phyloP scores from a whole-genome alignment of 2,797 vertebrate species.

The Florisuga fusca region DNA sequence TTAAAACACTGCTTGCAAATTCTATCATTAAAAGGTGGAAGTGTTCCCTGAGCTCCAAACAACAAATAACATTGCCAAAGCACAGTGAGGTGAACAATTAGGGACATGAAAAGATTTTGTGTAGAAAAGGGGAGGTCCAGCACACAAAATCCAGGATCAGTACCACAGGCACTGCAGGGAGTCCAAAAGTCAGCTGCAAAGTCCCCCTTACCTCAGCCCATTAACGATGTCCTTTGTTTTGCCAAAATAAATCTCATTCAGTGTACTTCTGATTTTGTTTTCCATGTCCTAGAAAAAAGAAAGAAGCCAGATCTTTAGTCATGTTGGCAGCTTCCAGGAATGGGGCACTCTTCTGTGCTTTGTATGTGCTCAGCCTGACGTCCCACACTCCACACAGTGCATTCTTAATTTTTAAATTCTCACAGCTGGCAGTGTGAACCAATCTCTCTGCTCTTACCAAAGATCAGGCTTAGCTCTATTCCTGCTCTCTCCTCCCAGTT shows the following conservation, averaged over 20 bases:
- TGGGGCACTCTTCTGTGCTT: fast-evolving
- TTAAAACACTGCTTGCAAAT: neutral
- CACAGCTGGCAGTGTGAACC: neutral
- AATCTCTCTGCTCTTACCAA: neutral
- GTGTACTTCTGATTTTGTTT: slow-evolving; percentile 99
- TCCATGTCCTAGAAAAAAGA: slow-evolving; percentile 91
- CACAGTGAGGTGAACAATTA: neutral
- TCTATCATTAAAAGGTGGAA: neutral
- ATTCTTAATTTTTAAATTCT: fast-evolving
- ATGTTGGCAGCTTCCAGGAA: fast-evolving
- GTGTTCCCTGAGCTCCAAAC: neutral
- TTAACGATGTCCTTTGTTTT: slow-evolving; percentile 99
- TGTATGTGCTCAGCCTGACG: fast-evolving
- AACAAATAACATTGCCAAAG: neutral
- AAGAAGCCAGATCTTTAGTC: neutral
- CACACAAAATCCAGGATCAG: neutral
- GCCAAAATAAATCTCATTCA: slow-evolving; percentile 99
- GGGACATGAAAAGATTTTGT: neutral
- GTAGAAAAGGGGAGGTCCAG: neutral
- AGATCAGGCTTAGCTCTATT: neutral
- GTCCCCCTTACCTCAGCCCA: slow-evolving; percentile 89
- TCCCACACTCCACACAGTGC: fast-evolving
- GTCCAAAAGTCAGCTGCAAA: neutral
- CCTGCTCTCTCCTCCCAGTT: neutral
- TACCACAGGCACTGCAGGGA: neutral